Base-by-base conservation (phyloP, 2,797 vertebrate genomes). In the Enteromius mattozi region DNA sequence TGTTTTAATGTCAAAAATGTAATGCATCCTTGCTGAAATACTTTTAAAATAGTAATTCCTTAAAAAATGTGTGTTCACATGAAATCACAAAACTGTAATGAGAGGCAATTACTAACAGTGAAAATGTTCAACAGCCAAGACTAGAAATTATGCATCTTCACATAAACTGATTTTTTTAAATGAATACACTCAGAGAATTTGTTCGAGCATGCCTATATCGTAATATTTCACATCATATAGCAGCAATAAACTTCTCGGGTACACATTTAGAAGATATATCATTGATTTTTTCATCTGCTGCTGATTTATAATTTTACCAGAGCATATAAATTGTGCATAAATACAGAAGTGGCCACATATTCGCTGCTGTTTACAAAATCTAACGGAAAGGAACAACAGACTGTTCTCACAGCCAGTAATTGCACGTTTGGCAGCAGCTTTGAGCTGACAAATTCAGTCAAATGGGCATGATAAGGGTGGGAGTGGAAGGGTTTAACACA, bases 401-500 rank as follows among this genome's bases (percentile, higher is more conserved):
- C 33, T 56, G 37, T 83, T 83, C 51, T n/a, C 68, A 47, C 30
- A 72, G 30, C 54, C 27, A 47, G 49, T 59, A 69, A 78, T 42
- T 83, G 71, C 33, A 68, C 17, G 77, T 78, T 83, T 66, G 65
- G 27, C 74, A 33, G 27, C 24, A 47, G 45, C 81, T 76, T 54
- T 54, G n/a, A 77, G 35, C 10, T 2, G 10, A 68, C 49, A 59
- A 56, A 78, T 83, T 76, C 30, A 77, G 63, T 76, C 47, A 68
- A 56, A 78, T 65, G 82, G 51, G 24, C 47, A 45, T n/a, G 35
- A 79, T 88, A 65, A 87, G 45, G 2, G 42, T 37, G 16, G 42
- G 59, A 27, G 30, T 56, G 33, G 59, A 65, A 42, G 33, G 54
- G 47, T 84, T 79, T 78, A 74, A 91, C 95, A 91, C 90, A 99